Evolutionary conservation across 2,797 vertebrate species (phyloP).

Genomic region (Sparidentex hasta): DNA sequence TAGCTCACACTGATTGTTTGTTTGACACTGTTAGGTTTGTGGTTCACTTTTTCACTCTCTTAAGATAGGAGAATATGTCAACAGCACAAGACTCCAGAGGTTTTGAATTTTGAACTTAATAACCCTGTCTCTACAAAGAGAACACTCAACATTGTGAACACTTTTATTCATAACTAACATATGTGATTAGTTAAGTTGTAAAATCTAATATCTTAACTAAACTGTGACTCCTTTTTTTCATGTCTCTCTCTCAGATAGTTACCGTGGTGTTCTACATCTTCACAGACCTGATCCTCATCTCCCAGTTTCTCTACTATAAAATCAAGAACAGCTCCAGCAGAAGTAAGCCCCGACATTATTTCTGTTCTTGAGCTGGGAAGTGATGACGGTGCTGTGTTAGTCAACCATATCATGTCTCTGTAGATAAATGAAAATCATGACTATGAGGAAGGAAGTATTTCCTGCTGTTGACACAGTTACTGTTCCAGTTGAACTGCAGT

Average conservation of each 20-base stretch:
- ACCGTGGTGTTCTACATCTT: conserved; percentile 83
- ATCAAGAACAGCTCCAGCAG: conserved; percentile 83
- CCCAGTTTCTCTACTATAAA: conserved; percentile 83
- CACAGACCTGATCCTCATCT: conserved; percentile 80
- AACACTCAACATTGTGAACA: background rate
- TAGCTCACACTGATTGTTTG: background rate
- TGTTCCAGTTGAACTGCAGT: background rate
- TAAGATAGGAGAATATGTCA: background rate
- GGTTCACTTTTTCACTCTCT: background rate
- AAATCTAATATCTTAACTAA: too few relatives aligned
- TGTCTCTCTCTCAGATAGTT: conserved; percentile 69
- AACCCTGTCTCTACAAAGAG: background rate
- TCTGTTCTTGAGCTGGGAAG: background rate
- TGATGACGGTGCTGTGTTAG: background rate
- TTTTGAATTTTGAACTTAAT: background rate
- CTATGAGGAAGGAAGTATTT: background rate
- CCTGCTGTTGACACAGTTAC: background rate
- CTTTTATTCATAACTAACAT: background rate
- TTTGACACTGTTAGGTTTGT: background rate
- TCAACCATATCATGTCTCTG: background rate
- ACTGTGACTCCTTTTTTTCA: background rate
- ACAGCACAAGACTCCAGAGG: background rate
- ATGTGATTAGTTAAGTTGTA: background rate
- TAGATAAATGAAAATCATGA: background rate
- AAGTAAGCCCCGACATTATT: conserved; percentile 63